Conservation (phyloP, 2,113 vertebrate species). For the Callaeas wilsoni region DNA sequence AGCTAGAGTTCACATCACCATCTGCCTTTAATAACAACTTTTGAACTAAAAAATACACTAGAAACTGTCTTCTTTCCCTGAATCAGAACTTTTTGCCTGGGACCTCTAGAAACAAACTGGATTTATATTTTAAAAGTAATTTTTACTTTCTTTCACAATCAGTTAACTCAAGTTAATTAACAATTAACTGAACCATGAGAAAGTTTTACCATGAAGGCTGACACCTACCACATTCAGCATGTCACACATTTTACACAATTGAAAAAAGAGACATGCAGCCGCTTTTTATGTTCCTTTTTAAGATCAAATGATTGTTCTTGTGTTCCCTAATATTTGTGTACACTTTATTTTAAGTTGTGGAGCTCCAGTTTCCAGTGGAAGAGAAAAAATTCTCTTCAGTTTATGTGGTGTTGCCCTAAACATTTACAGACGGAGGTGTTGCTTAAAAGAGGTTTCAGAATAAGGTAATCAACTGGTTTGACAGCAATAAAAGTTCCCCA, state of each 20-base stretch:
- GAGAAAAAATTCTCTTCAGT: background rate
- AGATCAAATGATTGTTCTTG: background rate
- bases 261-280: background rate
- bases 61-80: background rate
- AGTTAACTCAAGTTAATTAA: background rate
- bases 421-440: background rate
- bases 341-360: background rate
- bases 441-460: background rate
- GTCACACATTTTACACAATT: background rate
- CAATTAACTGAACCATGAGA: background rate
- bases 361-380: background rate
- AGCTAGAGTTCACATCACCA: background rate
- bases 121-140: background rate
- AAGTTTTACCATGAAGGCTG: background rate
- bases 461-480: background rate
- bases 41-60: background rate
- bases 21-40: background rate
- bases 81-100: background rate
- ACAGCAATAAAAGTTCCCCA: background rate
- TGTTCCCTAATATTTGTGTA: background rate
- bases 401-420: background rate
- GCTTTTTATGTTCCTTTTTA: background rate
- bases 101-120: background rate
- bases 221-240: background rate
- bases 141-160: background rate